Evolutionary conservation across 53 echinoderm and acorn worm genomes (phyloP), one percentile per base, ranked within the genome.

Genomic region (Holothuria scabra): DNA sequence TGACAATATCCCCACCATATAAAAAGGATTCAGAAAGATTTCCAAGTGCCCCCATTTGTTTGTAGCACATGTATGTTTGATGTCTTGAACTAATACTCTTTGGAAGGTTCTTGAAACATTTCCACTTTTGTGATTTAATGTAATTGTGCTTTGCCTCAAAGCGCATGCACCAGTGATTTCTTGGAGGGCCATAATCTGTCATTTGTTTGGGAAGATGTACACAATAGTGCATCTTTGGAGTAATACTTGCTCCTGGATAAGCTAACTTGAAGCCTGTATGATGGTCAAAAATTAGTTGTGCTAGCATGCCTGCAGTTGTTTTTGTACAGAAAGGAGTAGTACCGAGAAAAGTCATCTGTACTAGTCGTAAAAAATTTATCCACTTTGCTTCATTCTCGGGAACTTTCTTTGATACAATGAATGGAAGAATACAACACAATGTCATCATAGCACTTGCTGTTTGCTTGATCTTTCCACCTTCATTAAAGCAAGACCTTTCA

Each of bases 191-290:
- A 79, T 79, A 89, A 22, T 60, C 52, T 55, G 83, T 11, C 35
- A 89, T 89, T 58, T 92, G 89, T 26, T 58, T 83, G 55, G 89
- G 87, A 6, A 92, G 59, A 55, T 92, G 92, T 4, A 89, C 60
- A 28, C 68, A 71, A 60, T 92, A 89, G 71, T 92, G 92, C 84
- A 92, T 89, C 79, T 92, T 92, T 26, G 92, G 92, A 12, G 79
- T 92, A 29, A 92, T 29, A 24, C 46, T 46, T 35, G 81, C 89
- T 16, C 41, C 65, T 64, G 90, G 90, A 82, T 90, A 93, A 8
- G 52, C 13, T 44, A 30, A 59, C 28, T 38, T 30, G 57, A 90
- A 93, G 24, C 26, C n/a, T 48, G 28, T 30, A 33, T 84, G 87
- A 74, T 89, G 89, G 12, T 80, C 75, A 67, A 62, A 59, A 41